A percentile compares a stretch with the other conserved stretches of the same genome.
Conservation (phyloP, 1,140 invertebrate genomes). For the Ladona fulva region DNA sequence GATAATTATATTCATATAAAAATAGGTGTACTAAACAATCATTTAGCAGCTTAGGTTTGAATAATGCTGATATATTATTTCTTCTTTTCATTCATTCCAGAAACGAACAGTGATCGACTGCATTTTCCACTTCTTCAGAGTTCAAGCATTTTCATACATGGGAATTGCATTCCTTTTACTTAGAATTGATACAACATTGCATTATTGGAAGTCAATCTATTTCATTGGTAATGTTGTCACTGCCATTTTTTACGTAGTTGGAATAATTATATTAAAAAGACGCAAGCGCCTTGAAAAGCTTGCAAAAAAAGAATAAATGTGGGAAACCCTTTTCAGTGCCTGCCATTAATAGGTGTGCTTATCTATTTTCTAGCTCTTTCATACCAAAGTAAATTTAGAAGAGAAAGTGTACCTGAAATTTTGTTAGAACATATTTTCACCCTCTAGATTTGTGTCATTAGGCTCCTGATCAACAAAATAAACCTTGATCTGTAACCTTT, state of each 20-base stretch:
- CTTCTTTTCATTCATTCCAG: slow-evolving; percentile 33
- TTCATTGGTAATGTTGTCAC: slow-evolving; percentile 57
- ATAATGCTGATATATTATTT: no score
- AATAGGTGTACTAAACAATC: no score
- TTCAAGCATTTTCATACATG: slow-evolving; percentile 82
- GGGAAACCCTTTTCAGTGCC: background rate
- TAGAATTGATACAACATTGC: slow-evolving; percentile 58
- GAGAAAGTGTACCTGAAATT: no score
- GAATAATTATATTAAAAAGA: slow-evolving; percentile 24
- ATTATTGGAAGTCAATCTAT: slow-evolving; percentile 72
- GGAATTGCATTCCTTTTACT: slow-evolving; percentile 77
- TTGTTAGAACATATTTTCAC: no score
- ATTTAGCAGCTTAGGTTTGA: no score
- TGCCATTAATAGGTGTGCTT: background rate
- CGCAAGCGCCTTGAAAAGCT: background rate
- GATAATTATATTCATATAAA: no score
- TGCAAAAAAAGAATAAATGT: background rate
- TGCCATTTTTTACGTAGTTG: slow-evolving; percentile 40
- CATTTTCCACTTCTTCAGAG: slow-evolving; percentile 69
- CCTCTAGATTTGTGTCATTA: no score
- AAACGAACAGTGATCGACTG: slow-evolving; percentile 46
- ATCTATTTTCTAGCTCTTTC: background rate
- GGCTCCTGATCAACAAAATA: no score
- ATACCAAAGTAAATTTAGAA: no score
- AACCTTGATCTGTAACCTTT: no score